Percentiles rank a stretch among this genome's conserved stretches.
These are phyloP conservation scores for Trimorus sp. DNA, from an alignment of 2,888 invertebrate genomes.

Conservation along the genomic window DNA sequence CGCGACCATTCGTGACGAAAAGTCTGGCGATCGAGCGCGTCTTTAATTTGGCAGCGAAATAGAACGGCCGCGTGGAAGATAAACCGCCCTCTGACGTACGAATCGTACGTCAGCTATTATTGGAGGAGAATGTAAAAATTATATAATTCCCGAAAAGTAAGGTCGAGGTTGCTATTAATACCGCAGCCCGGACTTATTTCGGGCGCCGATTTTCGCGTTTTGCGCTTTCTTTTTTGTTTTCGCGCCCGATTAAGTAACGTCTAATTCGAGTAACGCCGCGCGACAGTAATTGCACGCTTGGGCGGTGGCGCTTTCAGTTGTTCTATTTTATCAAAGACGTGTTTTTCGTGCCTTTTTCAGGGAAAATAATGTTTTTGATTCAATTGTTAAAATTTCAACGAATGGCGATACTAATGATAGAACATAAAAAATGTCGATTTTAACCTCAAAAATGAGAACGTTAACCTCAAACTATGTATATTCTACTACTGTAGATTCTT, in stretches of 20 bases:
- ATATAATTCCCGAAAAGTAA: constrained; percentile 50
- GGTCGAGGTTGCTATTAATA: constrained; percentile 52
- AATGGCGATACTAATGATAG: too few relatives aligned
- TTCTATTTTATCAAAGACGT: too few relatives aligned
- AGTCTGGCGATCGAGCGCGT: constrained; percentile 15
- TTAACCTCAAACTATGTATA: too few relatives aligned
- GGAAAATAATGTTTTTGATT: too few relatives aligned
- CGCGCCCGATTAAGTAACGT: constrained; percentile 26
- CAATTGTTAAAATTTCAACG: too few relatives aligned
- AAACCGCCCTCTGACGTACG: constrained; percentile 36
- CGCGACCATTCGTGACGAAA: too few relatives aligned
- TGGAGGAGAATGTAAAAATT: constrained; percentile 49
- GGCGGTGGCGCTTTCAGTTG: too few relatives aligned
- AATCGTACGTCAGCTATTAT: constrained; percentile 32
- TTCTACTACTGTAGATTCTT: too few relatives aligned
- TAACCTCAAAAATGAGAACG: too few relatives aligned
- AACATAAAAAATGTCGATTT: too few relatives aligned
- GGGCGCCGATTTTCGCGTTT: constrained; percentile 5
- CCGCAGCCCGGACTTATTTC: constrained; percentile 22
- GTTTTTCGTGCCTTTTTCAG: too few relatives aligned
- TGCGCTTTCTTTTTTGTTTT: not conserved
- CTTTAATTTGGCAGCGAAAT: constrained; percentile 64
- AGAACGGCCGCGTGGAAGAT: constrained; percentile 55
- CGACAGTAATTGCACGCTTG: too few relatives aligned
- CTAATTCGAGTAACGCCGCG: constrained; percentile 38